phyloP scores from a whole-genome alignment of 2,113 vertebrate species.

The Grammomys surdaster region DNA sequence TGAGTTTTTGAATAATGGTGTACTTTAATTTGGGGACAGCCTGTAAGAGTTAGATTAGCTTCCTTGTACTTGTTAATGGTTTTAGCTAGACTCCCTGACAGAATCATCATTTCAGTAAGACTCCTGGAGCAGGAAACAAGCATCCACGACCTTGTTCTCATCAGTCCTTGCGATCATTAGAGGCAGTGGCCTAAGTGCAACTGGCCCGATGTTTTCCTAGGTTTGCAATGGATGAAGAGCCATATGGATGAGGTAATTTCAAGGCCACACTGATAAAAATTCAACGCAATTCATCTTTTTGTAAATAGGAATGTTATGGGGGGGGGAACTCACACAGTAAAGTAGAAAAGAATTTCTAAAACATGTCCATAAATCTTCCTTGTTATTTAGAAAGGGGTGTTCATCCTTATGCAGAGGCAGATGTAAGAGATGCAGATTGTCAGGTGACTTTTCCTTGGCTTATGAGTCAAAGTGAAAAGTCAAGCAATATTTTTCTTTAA shows the following conservation, averaged over 20 bases:
- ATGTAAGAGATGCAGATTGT: not conserved
- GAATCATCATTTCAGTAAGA: slow-evolving; percentile 38
- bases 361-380: not conserved
- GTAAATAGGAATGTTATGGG: slow-evolving; percentile 30
- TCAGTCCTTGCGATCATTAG: slow-evolving; percentile 29
- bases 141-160: not conserved
- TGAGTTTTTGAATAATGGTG: slow-evolving; percentile 53
- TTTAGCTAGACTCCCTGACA: slow-evolving; percentile 47
- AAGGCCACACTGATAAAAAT: slow-evolving; percentile 57
- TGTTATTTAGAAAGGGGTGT: not conserved
- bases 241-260: slow-evolving; percentile 27
- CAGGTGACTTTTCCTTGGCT: not conserved
- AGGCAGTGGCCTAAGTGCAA: slow-evolving; percentile 49
- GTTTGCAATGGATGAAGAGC: slow-evolving; percentile 30
- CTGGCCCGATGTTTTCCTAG: slow-evolving; percentile 10
- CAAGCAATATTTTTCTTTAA: not conserved
- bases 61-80: slow-evolving; percentile 41
- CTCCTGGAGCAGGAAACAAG: slow-evolving; percentile 28
- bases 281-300: slow-evolving; percentile 19
- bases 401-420: not conserved
- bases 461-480: not conserved
- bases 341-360: slow-evolving; percentile 22
- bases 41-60: slow-evolving; percentile 53
- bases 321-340: not conserved
- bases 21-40: slow-evolving; percentile 47